Base-by-base conservation (phyloP, 2,797 vertebrate genomes). In the Knipowitschia caucasica region DNA sequence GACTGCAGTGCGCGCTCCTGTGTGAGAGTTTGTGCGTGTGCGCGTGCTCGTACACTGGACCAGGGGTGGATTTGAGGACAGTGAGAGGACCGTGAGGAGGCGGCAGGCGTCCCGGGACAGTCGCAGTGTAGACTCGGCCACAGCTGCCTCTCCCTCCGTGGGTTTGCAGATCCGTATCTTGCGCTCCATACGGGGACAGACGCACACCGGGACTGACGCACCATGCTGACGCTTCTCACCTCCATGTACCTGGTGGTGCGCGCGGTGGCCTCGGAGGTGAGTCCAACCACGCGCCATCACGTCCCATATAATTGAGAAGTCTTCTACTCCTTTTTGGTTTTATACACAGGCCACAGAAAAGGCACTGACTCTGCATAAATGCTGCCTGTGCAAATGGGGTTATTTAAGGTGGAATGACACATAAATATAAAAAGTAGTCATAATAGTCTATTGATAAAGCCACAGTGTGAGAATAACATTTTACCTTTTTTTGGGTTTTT, bases 201-300 rank as follows among this genome's bases (percentile, higher is more conserved):
- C 26, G 33, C 1, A 42, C 18, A 40, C 45, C 15, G 25, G 62
- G 30, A n/a, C n/a, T n/a, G 51, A 11, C 42, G 62, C 15, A 78
- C 58, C 38, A 91, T 92, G 90, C 42, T 92, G 77, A 91, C 89
- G 17, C 50, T 91, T 63, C 64, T 92, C 58, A 85, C 90, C 0
- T 87, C 88, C 51, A 89, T 92, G 89, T 91, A 92, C 35, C 56
- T 92, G 78, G 79, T 91, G 83, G 83, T 86, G 45, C 81, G 83
- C 65, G 74, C 88, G 29, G 69, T 80, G n/a, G 86, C 79, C 46
- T 72, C 87, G 33, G 80, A 82, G 89, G 90, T 92, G 82, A 90
- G 89, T 69, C 38, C 8, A 46, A 53, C 26, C 40, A 50, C 12
- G 71, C 65, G 66, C 25, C 61, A 59, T 20, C 27, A 7, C 8